Evolutionary conservation across 2,888 invertebrate species (phyloP).

Genomic region (Drosophila kanekoi): DNA sequence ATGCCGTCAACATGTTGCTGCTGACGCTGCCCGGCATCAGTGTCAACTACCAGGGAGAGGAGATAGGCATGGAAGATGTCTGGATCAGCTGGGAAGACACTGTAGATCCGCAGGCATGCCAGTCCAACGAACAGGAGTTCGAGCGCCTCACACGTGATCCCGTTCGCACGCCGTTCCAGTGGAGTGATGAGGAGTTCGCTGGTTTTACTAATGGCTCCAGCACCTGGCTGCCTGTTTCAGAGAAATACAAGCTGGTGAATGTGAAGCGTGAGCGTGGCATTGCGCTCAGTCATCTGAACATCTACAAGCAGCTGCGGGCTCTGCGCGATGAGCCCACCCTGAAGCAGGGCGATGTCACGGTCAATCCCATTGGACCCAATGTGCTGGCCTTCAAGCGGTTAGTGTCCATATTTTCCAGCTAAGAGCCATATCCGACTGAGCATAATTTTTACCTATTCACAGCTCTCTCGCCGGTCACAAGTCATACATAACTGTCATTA

Average conservation of each 20-base stretch:
- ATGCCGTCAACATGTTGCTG: slow-evolving; percentile 92
- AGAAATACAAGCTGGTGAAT: slow-evolving; percentile 87
- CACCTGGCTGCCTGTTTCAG: slow-evolving; percentile 85
- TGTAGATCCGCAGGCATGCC: slow-evolving; percentile 86
- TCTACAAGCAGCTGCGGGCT: slow-evolving; percentile 87
- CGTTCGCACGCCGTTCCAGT: slow-evolving; percentile 88
- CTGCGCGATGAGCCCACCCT: slow-evolving; percentile 86
- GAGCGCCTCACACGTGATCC: slow-evolving; percentile 87
- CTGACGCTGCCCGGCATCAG: slow-evolving; percentile 93
- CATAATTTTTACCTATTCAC: neutral
- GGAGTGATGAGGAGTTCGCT: slow-evolving; percentile 85
- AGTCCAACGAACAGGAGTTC: slow-evolving; percentile 87
- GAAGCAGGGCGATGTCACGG: slow-evolving; percentile 86
- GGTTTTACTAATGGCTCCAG: slow-evolving; percentile 73
- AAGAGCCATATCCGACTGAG: accelerated
- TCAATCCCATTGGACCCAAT: slow-evolving; percentile 79
- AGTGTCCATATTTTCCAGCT: neutral
- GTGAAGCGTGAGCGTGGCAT: slow-evolving; percentile 86
- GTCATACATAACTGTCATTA: slow-evolving; percentile 85
- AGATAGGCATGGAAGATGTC: slow-evolving; percentile 88
- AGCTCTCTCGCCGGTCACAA: slow-evolving; percentile 71
- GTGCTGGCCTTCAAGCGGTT: slow-evolving; percentile 85
- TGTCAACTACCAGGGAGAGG: slow-evolving; percentile 92
- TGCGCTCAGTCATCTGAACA: slow-evolving; percentile 86
- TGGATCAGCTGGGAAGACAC: slow-evolving; percentile 86